phyloP scores from a whole-genome alignment of 1,140 invertebrate species.

The Pogonus chalceus region DNA sequence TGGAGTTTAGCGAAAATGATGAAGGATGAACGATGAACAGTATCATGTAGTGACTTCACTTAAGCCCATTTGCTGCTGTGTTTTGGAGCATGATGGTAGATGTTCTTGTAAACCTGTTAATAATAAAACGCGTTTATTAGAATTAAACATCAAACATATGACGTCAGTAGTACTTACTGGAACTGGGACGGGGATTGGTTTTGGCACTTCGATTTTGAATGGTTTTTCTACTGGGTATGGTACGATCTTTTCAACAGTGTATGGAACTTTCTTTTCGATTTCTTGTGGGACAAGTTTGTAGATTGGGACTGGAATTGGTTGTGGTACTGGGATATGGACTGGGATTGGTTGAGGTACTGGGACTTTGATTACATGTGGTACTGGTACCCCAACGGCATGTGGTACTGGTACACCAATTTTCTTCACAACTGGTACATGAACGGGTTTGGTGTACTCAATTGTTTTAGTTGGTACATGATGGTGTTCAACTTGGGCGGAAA shows the following conservation, averaged over 20 bases:
- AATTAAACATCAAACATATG: not conserved
- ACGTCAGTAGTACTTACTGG: slow-evolving; percentile 27
- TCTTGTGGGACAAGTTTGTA: slow-evolving; percentile 53
- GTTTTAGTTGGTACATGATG: slow-evolving; percentile 41
- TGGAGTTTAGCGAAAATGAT: slow-evolving; percentile 1
- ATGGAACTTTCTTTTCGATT: slow-evolving; percentile 65
- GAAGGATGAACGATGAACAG: slow-evolving; percentile 2
- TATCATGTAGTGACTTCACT: not conserved
- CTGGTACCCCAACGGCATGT: slow-evolving; percentile 60
- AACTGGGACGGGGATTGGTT: slow-evolving; percentile 63
- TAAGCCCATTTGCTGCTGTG: slow-evolving; percentile 18
- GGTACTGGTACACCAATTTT: slow-evolving; percentile 65
- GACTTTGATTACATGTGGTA: slow-evolving; percentile 61
- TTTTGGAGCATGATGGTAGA: slow-evolving; percentile 54
- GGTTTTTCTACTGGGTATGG: slow-evolving; percentile 67
- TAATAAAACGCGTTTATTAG: slow-evolving; percentile 45
- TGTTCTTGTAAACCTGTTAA: slow-evolving; percentile 70
- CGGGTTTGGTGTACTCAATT: slow-evolving; percentile 53
- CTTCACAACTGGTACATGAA: slow-evolving; percentile 61
- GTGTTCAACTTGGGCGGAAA: slow-evolving; percentile 24
- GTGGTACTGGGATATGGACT: slow-evolving; percentile 57
- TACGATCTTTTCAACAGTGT: slow-evolving; percentile 63
- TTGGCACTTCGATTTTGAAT: slow-evolving; percentile 65
- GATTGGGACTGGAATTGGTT: slow-evolving; percentile 61
- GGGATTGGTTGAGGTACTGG: slow-evolving; percentile 67